These are phyloP conservation scores for Emydocephalus ijimae DNA, from an alignment of 2,113 vertebrate genomes.

Conservation along the genomic window DNA sequence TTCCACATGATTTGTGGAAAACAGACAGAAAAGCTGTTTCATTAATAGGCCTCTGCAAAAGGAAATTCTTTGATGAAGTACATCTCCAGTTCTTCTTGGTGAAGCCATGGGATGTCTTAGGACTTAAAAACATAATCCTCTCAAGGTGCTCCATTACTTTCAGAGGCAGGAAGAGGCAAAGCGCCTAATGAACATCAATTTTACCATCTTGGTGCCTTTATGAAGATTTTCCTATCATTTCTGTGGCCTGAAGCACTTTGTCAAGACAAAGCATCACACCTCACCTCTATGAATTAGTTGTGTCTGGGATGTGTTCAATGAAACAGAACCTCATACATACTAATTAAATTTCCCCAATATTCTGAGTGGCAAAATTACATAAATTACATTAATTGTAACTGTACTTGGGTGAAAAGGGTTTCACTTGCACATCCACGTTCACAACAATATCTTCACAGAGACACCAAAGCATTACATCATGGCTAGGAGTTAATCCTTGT, in stretches of 20 bases:
- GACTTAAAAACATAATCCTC: not conserved
- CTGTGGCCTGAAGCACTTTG: not conserved
- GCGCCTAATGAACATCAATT: not conserved
- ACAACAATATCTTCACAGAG: not conserved
- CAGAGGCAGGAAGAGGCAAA: not conserved
- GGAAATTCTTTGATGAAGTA: not conserved
- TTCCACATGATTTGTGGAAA: not conserved
- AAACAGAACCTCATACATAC: not conserved
- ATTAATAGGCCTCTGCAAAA: not conserved
- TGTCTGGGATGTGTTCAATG: not conserved
- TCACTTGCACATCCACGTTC: not conserved
- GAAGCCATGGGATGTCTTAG: not conserved
- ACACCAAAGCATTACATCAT: not conserved
- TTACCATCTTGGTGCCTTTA: not conserved
- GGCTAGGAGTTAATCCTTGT: not conserved
- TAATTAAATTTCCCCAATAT: not conserved
- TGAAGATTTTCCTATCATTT: not conserved
- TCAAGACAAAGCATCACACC: not conserved
- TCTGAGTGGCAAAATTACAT: not conserved
- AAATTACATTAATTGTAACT: not conserved
- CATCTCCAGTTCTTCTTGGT: not conserved
- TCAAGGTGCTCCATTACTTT: not conserved
- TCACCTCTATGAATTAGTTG: not conserved
- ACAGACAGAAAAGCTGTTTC: not conserved
- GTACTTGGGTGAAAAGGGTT: not conserved